A percentile compares a stretch with the other conserved stretches of the same genome.
These are phyloP conservation scores for Graphium colonna DNA, from an alignment of 2,888 invertebrate genomes.

Conservation along the genomic window DNA sequence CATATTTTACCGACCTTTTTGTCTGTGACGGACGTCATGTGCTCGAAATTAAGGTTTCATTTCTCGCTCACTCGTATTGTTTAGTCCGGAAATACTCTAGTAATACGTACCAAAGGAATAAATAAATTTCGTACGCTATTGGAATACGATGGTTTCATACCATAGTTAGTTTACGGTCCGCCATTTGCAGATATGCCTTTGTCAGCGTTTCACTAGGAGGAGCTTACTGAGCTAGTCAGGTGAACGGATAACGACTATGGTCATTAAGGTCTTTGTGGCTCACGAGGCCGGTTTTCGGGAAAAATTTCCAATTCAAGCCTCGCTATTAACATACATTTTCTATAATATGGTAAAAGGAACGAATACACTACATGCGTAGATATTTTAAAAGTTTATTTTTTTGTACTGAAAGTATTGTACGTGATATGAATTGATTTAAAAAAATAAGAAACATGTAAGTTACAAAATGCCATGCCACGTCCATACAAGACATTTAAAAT, in stretches of 20 bases:
- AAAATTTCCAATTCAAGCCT: slow-evolving; percentile 14
- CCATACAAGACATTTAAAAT: no score
- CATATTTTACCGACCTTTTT: slow-evolving; percentile 14
- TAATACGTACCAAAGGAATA: slow-evolving; percentile 15
- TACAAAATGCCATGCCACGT: no score
- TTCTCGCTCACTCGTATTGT: slow-evolving; percentile 13
- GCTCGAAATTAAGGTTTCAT: slow-evolving; percentile 17
- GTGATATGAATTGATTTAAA: no score
- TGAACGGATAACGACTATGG: slow-evolving; percentile 21
- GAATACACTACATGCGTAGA: no score
- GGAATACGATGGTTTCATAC: slow-evolving; percentile 19
- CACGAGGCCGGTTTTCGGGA: slow-evolving; percentile 5
- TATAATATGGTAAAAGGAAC: no score
- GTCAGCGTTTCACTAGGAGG: slow-evolving; percentile 17
- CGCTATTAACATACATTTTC: neutral
- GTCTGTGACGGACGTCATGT: slow-evolving; percentile 13
- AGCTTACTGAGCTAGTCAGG: slow-evolving; percentile 22
- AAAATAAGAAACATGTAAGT: no score
- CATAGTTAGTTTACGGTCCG: slow-evolving; percentile 22
- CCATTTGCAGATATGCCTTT: slow-evolving; percentile 22
- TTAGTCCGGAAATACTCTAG: neutral
- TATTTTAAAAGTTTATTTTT: no score
- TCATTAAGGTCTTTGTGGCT: slow-evolving; percentile 21
- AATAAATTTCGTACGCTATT: slow-evolving; percentile 21
- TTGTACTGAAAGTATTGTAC: no score